phyloP scores from a whole-genome alignment of 2,113 vertebrate species.

The Tautogolabrus adspersus region DNA sequence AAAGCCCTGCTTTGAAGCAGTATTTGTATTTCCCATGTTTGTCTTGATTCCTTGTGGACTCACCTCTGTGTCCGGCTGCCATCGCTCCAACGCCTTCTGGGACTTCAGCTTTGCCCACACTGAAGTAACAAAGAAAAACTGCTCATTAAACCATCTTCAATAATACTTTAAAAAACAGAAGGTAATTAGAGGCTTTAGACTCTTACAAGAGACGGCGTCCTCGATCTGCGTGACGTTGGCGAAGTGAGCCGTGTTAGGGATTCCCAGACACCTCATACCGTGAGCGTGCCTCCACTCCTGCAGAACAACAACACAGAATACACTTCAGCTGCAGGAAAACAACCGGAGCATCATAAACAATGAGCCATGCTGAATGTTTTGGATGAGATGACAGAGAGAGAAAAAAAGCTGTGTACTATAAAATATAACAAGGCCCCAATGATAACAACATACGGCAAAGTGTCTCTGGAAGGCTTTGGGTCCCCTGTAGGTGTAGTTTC shows the following conservation, averaged over 20 bases:
- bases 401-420: neutral
- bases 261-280: constrained; percentile 96
- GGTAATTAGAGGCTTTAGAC: neutral
- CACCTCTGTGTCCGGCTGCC: constrained; percentile 99
- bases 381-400: neutral
- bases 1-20: too few relatives aligned
- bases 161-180: neutral
- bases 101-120: constrained; percentile 99
- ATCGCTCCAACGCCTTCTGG: constrained; percentile 95
- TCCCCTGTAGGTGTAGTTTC: constrained; percentile 97
- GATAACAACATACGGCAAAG: constrained; percentile 64
- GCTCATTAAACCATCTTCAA: neutral
- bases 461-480: constrained; percentile 96
- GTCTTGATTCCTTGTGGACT: constrained; percentile 39
- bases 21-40: too few relatives aligned
- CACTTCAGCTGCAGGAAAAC: neutral
- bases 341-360: neutral
- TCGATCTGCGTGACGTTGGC: constrained; percentile 99
- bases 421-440: neutral
- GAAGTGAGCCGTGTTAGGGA: constrained; percentile 98
- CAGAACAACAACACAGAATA: neutral
- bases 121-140: constrained; percentile 57
- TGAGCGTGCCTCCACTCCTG: constrained; percentile 99
- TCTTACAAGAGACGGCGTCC: constrained; percentile 95
- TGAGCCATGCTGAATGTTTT: too few relatives aligned